A percentile compares a stretch with the other conserved stretches of the same genome.
Conservation (phyloP, 1,140 invertebrate species). For the Drosophila novamexicana region DNA sequence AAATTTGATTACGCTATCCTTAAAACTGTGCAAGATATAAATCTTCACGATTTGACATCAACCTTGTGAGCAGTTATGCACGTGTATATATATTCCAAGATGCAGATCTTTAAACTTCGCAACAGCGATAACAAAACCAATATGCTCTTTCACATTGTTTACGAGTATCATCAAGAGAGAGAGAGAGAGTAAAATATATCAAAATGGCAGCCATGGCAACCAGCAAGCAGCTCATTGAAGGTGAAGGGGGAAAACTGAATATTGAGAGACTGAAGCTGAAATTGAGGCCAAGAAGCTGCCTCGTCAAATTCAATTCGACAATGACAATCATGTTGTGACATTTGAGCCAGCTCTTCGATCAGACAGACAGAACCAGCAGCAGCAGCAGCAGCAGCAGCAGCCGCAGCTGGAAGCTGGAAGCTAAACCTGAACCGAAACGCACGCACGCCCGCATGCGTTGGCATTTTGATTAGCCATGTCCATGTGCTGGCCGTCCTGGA, state of each 20-base stretch:
- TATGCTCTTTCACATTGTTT: background rate
- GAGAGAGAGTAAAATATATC: background rate
- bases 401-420: no score
- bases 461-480: conserved; percentile 68
- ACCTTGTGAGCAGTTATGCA: no score
- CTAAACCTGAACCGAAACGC: no score
- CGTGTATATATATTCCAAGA: no score
- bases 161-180: background rate
- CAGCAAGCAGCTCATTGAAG: conserved; percentile 19
- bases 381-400: no score
- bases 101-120: no score
- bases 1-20: no score
- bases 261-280: conserved; percentile 37
- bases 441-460: conserved; percentile 34
- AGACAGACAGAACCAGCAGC: background rate
- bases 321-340: conserved; percentile 81
- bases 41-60: no score
- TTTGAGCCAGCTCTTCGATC: conserved; percentile 44
- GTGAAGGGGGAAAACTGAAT: conserved; percentile 12
- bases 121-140: background rate
- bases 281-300: conserved; percentile 54
- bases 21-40: no score
- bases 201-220: conserved; percentile 46
- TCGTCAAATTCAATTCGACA: conserved; percentile 79
- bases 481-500: background rate